phyloP scores from a whole-genome alignment of 2,797 vertebrate species.

The Morus bassanus region DNA sequence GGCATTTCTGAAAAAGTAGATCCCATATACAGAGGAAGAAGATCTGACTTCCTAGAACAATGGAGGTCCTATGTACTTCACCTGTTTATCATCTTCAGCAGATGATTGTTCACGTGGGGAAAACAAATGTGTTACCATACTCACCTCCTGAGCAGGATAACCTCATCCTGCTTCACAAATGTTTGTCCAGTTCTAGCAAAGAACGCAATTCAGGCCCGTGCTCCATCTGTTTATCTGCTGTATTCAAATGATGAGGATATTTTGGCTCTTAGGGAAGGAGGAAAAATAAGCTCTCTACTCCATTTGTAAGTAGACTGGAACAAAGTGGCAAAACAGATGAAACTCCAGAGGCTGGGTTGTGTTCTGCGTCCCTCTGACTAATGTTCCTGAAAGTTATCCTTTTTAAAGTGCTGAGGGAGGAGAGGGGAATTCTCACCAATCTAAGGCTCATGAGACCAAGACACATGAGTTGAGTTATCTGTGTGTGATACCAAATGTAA shows the following conservation, averaged over 20 bases:
- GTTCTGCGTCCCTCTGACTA: background rate
- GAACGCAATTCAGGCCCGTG: background rate
- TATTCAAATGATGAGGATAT: background rate
- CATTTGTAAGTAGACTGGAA: background rate
- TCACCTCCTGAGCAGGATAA: background rate
- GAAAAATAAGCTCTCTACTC: background rate
- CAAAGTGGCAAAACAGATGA: background rate
- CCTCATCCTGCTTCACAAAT: background rate
- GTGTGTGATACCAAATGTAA: background rate
- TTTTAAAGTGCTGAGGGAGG: background rate
- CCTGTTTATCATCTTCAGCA: background rate
- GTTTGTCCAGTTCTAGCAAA: background rate
- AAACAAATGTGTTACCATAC: background rate
- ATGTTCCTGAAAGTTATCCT: background rate
- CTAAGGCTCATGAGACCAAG: background rate
- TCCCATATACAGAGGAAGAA: background rate
- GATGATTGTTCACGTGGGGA: background rate
- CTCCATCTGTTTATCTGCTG: background rate
- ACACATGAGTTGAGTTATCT: background rate
- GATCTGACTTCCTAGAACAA: background rate
- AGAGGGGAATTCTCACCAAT: background rate
- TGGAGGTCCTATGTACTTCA: background rate
- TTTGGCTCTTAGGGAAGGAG: background rate
- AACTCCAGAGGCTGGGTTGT: background rate
- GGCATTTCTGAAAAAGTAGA: background rate